A percentile compares a stretch with the other conserved stretches of the same genome.
phyloP scores from a whole-genome alignment of 2,888 invertebrate genomes.

The Drosophila testacea region DNA sequence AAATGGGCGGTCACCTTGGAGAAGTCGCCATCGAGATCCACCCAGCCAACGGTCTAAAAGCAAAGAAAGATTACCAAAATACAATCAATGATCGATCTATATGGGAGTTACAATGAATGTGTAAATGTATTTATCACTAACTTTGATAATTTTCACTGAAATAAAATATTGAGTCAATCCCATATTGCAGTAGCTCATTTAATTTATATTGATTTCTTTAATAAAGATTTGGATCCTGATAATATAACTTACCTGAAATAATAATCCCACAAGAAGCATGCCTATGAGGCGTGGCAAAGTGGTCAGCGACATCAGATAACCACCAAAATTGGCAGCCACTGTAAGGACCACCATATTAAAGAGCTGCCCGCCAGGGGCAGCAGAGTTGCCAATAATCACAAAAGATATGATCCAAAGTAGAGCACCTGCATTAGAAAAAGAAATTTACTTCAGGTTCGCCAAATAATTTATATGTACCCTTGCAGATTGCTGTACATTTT shows the following conservation, averaged over 20 bases:
- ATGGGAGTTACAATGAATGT: no score
- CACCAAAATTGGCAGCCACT: constrained; percentile 92
- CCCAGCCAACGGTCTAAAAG: constrained; percentile 89
- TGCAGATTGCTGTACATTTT: no score
- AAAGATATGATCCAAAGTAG: constrained; percentile 92
- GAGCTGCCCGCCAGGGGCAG: constrained; percentile 94
- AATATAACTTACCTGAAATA: constrained; percentile 86
- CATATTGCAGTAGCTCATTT: no score
- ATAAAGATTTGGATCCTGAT: no score
- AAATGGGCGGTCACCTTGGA: constrained; percentile 89
- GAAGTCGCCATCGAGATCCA: constrained; percentile 90
- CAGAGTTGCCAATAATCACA: constrained; percentile 91
- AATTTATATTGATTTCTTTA: no score
- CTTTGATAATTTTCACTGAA: no score
- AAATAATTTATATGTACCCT: no score
- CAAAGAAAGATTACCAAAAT: neutral
- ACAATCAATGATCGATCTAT: no score
- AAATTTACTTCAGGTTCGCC: no score
- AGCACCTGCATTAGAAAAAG: constrained; percentile 85
- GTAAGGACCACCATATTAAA: constrained; percentile 91
- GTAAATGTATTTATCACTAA: no score
- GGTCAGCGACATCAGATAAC: constrained; percentile 91
- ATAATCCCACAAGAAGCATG: constrained; percentile 93
- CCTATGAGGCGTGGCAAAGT: constrained; percentile 94
- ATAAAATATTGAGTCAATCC: no score